Base-by-base conservation (phyloP, 2,797 vertebrate genomes). In the Sebastiscus tertius region DNA sequence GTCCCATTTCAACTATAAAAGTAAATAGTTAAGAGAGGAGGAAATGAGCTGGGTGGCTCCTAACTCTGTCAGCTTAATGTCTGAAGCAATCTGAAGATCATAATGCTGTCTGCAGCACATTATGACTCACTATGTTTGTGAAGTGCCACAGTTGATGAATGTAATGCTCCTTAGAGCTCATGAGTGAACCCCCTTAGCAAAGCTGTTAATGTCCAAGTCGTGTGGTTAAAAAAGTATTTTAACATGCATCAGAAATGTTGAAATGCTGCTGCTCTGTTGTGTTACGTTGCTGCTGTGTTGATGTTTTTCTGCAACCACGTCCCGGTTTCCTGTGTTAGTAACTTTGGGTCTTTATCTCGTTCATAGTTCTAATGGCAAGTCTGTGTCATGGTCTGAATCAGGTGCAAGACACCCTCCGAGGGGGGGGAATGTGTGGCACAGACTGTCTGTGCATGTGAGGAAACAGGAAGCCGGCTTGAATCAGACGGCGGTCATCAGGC, bases 311-410 rank as follows among this genome's bases (percentile, higher is more conserved):
- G 88, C 73, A 70, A 66, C 80, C 84, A 55, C 85, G 83, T 81
- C 79, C 87, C 42, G 82, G 88, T 92, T 95, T 90, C 90, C 93
- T 93, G 81, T 92, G 90, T 90, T 90, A 95, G 94, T 97, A 97
- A 97, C 94, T 96, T 90, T 90, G 88, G 94, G 92, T 98, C 96
- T 99, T 97, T 99, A 96, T 99, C 97, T 98, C 97, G 94, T 99
- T 97, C 96, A 95, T 98, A 99, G 99, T 99, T 99, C 98, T 98
- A 99, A 99, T 96, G 98, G 99, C 97, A 99, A 99, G 98, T 99
- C 98, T 98, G 97, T 99, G 97, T 99, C 98, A 97, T 99, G 98
- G 99, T 99, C 98, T 99, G 99, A 99, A 98, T 97, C 98, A 98
- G 98, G 99, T 97, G 96, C 98, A 97, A 97, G 97, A 96, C 97